Base-by-base conservation (phyloP, 2,113 vertebrate genomes). In the Corythornis madagascariensis region DNA sequence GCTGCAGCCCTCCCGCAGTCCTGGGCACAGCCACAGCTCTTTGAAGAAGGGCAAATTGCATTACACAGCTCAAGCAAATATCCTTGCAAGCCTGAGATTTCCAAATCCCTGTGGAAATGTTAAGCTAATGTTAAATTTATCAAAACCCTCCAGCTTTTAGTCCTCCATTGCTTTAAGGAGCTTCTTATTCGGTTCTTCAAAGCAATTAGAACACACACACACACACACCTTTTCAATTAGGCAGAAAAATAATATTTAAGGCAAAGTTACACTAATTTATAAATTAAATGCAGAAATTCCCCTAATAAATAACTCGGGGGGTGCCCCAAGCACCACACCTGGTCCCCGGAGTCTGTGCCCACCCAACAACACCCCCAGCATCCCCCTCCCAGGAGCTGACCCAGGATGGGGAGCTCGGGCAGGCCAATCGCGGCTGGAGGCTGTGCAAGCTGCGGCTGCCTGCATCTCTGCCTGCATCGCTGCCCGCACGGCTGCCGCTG, bases 51-150 rank as follows among this genome's bases (percentile, higher is more conserved):
- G 55, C 56, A 92, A 81, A 86, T 64, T 35, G 83, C 33, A 43
- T 80, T 80, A 13, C 64, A 80, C 24, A 76, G 77, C 93, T 92
- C 50, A 20, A 72, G 86, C 65, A 92, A 94, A 92, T 64, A 90
- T 13, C 75, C 65, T 33, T 35, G 28, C 4, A 2, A 76, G 59
- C 19, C 77, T 57, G 74, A 16, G 75, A 69, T 43, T 73, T 72
- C 57, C 63, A 59, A 82, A 4, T 73, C 83, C 71, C 92, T 1
- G 9, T 35, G 84, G 89, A 93, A 87, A 79, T 29, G 33, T 82
- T 87, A 93, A 85, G 59, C 83, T 93, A 73, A 89, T 86, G 77
- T 91, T 93, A 92, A 90, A 93, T 94, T 95, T 90, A 90, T 85
- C 77, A 86, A 87, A 95, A 72, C 74, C 66, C 86, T 73, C 42